Conservation (phyloP, 2,888 invertebrate genomes). For the Glaucopsyche alexis region DNA sequence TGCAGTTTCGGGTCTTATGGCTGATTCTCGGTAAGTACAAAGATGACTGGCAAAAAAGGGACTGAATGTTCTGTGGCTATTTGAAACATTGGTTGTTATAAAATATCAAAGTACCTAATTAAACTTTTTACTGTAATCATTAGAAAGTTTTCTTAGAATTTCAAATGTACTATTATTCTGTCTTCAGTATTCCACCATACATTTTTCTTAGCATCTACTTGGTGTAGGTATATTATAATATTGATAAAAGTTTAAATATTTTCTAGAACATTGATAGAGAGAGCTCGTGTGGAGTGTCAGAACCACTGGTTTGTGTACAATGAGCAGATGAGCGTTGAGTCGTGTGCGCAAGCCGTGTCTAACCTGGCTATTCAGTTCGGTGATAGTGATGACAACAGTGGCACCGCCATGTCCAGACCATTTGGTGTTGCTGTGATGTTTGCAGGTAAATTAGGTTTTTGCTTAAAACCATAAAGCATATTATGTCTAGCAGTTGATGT, state of each 20-base stretch:
- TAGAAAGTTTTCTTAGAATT: too few species aligned
- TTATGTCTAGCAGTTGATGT: too few species aligned
- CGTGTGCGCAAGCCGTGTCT: constrained; percentile 98
- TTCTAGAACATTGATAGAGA: constrained; percentile 90
- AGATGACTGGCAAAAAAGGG: neutral
- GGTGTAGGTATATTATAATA: too few species aligned
- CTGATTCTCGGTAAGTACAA: constrained; percentile 88
- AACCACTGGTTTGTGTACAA: constrained; percentile 99
- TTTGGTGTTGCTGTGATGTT: constrained; percentile 99
- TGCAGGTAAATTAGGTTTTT: constrained; percentile 81
- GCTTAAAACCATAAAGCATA: neutral
- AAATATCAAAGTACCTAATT: too few species aligned
- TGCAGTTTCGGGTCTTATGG: constrained; percentile 98
- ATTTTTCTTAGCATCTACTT: too few species aligned
- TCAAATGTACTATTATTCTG: too few species aligned
- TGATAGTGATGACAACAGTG: constrained; percentile 97
- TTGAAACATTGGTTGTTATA: too few species aligned
- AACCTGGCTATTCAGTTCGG: constrained; percentile 99
- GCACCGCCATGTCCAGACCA: constrained; percentile 96
- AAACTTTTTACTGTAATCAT: too few species aligned
- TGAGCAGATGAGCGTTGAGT: constrained; percentile 97
- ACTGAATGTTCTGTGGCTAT: too few species aligned
- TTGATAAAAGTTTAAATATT: neutral
- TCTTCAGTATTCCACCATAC: too few species aligned
- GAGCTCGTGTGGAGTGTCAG: constrained; percentile 97